Evolutionary conservation across 2,113 vertebrate species (phyloP).

Genomic region (Lepisosteus osseus): DNA sequence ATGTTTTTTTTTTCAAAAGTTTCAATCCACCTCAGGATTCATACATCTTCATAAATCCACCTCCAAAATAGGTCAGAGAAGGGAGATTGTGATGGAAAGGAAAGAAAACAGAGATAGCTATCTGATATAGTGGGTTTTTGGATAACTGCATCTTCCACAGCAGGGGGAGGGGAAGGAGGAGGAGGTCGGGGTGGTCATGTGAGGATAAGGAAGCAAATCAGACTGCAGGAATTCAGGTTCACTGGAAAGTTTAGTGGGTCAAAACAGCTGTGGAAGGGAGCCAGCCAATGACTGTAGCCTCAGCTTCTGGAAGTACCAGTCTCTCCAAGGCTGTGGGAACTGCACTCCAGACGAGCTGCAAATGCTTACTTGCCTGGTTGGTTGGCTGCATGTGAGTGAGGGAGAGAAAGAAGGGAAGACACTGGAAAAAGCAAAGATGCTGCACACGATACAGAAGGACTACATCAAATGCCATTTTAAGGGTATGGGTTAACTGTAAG

Average conservation of each 20-base stretch:
- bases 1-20: conserved; percentile 55
- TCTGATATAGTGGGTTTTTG: neutral
- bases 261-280: conserved; percentile 41
- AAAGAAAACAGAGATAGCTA: neutral
- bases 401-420: conserved; percentile 5
- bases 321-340: conserved; percentile 6
- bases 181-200: conserved; percentile 17
- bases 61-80: neutral
- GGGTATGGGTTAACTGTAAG: neutral
- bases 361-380: conserved; percentile 15
- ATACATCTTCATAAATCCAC: too few relatives aligned
- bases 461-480: neutral
- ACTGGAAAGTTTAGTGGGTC: conserved; percentile 57
- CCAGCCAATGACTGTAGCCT: conserved; percentile 35
- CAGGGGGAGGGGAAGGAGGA: neutral
- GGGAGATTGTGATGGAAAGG: neutral
- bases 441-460: neutral
- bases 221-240: conserved; percentile 54
- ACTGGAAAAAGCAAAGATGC: neutral
- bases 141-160: conserved; percentile 22
- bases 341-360: conserved; percentile 11
- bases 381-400: neutral
- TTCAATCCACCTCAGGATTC: neutral
- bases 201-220: conserved; percentile 54
- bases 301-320: conserved; percentile 21